Base-by-base conservation (phyloP, 2,888 invertebrate species). In the Poecilus cupreus region DNA sequence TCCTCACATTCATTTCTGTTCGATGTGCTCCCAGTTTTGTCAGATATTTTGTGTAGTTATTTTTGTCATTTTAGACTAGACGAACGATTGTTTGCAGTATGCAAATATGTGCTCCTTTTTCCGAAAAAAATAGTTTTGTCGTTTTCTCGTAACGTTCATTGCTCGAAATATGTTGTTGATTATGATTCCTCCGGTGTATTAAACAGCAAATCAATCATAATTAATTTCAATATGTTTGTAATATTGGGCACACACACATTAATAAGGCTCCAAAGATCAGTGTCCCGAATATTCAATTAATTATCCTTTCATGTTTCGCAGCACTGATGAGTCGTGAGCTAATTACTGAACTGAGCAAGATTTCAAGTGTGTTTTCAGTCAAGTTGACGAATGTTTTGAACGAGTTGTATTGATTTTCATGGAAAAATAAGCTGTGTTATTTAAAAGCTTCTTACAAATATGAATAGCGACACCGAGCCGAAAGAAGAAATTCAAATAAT, bases 401-500 rank as follows among this genome's bases (percentile, higher is more conserved):
- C 5, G 26, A 32, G 43, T 60, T 60, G 60, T 60, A 60, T 60
- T 60, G 60, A 60, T 60, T 60, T 60, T 8, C 13, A 13, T 13
- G 24, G n/a, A n/a, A 43, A 60, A 3, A 24, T 10, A 18, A 18
- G 49, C 16, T 1, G n/a, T 60, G 60, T 24, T 60, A 20, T 54
- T 60, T 60, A 13, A 26, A 60, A 60, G 60, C 60, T 24, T 60
- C 60, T 60, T 60, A 60, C 60, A 24, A 60, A 60, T 60, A 60
- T 60, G 60, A 60, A 60, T 54, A 60, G 24, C 60, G 60, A 60
- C 60, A 26, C 6, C 13, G 60, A 60, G 43, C 24, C 60, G 60
- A 60, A 60, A 60, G 60, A 24, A 60, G 60, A 26, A 60, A 60
- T 26, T n/a, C 60, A 60, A 32, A 60, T 60, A 60, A 60, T 60